phyloP scores from a whole-genome alignment of 64 coral and sea anemone genomes.

The Stylophora pistillata region DNA sequence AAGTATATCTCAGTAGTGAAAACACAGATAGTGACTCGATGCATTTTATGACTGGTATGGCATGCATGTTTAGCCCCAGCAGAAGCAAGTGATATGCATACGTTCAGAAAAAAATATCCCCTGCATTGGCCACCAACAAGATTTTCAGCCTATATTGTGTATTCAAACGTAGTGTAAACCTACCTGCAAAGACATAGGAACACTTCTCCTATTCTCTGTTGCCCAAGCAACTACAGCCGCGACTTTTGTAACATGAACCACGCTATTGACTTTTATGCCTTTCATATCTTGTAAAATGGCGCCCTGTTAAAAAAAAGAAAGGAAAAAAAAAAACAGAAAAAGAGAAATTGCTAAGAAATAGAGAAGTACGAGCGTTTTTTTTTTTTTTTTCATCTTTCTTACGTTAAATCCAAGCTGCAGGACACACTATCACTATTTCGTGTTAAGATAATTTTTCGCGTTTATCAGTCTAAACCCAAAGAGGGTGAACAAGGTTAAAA shows the following conservation, averaged over 20 bases:
- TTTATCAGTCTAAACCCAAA: too few relatives aligned
- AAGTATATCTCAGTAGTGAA: neutral
- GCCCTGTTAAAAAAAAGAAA: neutral
- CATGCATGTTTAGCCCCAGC: too few relatives aligned
- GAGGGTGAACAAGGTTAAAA: too few relatives aligned
- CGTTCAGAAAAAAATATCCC: neutral
- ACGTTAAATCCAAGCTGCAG: too few relatives aligned
- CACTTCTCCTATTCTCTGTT: neutral
- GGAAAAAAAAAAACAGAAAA: neutral
- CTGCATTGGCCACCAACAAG: neutral
- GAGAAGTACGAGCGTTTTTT: too few relatives aligned
- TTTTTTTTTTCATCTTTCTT: too few relatives aligned
- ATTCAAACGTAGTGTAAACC: neutral
- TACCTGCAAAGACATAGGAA: neutral
- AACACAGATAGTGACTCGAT: neutral
- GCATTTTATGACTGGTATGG: too few relatives aligned
- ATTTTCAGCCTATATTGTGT: neutral
- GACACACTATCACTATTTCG: too few relatives aligned
- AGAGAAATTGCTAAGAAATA: too few relatives aligned
- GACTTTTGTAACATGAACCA: slow-evolving; percentile 32
- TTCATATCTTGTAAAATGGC: neutral
- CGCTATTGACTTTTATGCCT: neutral
- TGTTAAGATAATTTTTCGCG: too few relatives aligned
- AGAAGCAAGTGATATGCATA: too few relatives aligned
- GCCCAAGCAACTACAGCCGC: slow-evolving; percentile 25